phyloP scores from a whole-genome alignment of 2,113 vertebrate species.

The Pica pica region DNA sequence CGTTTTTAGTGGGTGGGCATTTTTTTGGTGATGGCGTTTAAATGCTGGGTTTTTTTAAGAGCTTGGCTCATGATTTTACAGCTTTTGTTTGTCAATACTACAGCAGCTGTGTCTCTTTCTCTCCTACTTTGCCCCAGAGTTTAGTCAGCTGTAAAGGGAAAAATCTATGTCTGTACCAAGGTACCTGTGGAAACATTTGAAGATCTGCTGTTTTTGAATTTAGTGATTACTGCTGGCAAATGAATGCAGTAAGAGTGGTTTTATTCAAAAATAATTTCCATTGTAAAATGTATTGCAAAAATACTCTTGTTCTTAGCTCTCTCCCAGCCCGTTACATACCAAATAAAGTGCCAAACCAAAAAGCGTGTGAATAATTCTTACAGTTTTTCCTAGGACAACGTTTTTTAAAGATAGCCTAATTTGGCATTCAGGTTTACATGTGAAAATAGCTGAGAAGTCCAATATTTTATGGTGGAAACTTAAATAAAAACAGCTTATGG shows the following conservation, averaged over 20 bases:
- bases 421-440: not conserved
- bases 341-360: not conserved
- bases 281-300: not conserved
- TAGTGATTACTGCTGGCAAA: not conserved
- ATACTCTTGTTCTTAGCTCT: not conserved
- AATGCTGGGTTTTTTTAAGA: not conserved
- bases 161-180: not conserved
- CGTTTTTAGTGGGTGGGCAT: accelerated
- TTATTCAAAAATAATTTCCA: not conserved
- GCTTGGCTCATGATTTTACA: not conserved
- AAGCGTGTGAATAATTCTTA: not conserved
- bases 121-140: not conserved
- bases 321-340: not conserved
- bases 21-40: not conserved
- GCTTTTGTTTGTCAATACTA: not conserved
- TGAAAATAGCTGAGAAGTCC: not conserved
- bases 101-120: not conserved
- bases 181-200: not conserved
- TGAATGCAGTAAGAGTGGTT: not conserved
- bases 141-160: not conserved
- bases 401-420: not conserved
- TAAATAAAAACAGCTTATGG: not conserved
- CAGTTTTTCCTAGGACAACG: not conserved
- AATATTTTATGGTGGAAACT: not conserved
- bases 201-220: not conserved